Evolutionary conservation across 1,140 invertebrate genomes (phyloP).

Genomic region (Marisa cornuarietis): DNA sequence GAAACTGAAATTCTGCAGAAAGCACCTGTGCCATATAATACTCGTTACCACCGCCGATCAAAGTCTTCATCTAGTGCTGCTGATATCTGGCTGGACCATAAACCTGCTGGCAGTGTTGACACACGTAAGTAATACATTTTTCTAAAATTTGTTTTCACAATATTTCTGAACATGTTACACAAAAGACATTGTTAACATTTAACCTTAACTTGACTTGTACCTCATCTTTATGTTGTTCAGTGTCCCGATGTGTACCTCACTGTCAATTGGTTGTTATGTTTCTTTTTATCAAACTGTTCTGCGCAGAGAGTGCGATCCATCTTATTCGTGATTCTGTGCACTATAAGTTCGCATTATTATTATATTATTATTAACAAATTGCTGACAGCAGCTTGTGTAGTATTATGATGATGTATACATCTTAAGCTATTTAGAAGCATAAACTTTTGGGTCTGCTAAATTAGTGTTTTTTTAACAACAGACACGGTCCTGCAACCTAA

Average conservation of each 20-base stretch:
- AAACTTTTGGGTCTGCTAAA: constrained; percentile 57
- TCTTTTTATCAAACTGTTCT: too few species aligned
- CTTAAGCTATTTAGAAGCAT: background rate
- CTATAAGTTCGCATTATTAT: too few species aligned
- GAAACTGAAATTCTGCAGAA: constrained; percentile 18
- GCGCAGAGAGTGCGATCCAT: too few species aligned
- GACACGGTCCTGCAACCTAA: constrained; percentile 90
- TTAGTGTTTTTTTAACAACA: constrained; percentile 51
- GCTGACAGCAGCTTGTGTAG: background rate
- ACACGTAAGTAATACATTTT: constrained; percentile 43
- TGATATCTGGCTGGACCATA: constrained; percentile 88
- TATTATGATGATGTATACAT: background rate
- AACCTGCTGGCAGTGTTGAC: constrained; percentile 71
- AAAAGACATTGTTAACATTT: background rate
- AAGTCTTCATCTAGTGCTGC: constrained; percentile 75
- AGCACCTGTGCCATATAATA: constrained; percentile 44
- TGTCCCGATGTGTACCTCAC: too few species aligned
- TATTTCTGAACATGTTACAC: too few species aligned
- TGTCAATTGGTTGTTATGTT: too few species aligned
- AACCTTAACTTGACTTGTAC: too few species aligned
- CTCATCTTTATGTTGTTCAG: too few species aligned
- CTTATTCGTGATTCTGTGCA: too few species aligned
- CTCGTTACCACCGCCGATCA: constrained; percentile 76
- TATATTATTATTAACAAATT: too few species aligned
- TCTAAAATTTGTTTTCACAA: too few species aligned